Evolutionary conservation across 2,888 invertebrate genomes (phyloP).

Genomic region (Pharmacophagus antenor): DNA sequence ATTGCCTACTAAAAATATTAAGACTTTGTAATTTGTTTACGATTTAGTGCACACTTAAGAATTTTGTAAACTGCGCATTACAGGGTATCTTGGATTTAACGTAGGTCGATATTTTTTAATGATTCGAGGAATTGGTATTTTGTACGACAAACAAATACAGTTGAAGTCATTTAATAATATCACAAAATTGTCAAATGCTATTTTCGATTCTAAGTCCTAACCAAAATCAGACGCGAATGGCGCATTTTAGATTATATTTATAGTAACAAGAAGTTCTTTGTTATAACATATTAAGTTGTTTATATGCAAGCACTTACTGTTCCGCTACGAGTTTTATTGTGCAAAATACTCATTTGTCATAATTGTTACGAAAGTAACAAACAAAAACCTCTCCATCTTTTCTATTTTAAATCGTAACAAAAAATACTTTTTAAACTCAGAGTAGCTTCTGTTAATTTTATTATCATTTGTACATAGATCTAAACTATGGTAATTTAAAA

Average conservation of each 20-base stretch:
- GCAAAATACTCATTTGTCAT: background rate
- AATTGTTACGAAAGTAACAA: background rate
- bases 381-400: background rate
- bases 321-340: background rate
- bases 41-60: slow-evolving; percentile 8
- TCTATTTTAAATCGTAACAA: background rate
- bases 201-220: slow-evolving; percentile 18
- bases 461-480: background rate
- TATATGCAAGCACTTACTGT: background rate
- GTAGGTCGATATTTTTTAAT: slow-evolving; percentile 5
- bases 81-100: slow-evolving; percentile 6
- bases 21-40: slow-evolving; percentile 25
- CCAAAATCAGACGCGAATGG: slow-evolving; percentile 21
- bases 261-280: slow-evolving; percentile 12
- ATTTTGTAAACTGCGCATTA: background rate
- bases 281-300: slow-evolving; percentile 14
- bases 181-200: slow-evolving; percentile 19
- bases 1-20: slow-evolving; percentile 23
- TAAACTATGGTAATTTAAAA: background rate
- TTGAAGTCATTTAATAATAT: slow-evolving; percentile 23
- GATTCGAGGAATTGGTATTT: background rate
- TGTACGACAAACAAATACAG: slow-evolving; percentile 4
- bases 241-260: slow-evolving; percentile 15
- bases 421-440: background rate
- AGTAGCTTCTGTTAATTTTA: background rate